Conservation (phyloP, 2,113 vertebrate genomes). For the Poecilia latipinna region DNA sequence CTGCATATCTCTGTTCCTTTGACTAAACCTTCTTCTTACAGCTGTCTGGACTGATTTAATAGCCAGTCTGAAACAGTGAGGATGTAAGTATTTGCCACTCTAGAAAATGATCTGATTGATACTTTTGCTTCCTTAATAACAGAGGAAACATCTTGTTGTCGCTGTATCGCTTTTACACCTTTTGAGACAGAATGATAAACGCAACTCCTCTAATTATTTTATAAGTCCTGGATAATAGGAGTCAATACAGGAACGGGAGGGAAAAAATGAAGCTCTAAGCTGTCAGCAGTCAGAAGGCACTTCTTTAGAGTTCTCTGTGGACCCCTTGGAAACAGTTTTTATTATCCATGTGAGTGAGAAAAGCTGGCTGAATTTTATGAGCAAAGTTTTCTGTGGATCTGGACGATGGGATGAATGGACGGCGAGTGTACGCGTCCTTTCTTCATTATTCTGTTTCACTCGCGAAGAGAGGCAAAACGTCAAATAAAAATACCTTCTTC, state of each 20-base stretch:
- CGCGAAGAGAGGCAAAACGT: neutral
- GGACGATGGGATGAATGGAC: neutral
- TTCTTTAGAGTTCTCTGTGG: neutral
- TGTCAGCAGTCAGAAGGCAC: neutral
- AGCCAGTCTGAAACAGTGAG: too few species aligned
- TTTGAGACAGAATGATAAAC: too few species aligned
- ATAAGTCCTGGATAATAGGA: neutral
- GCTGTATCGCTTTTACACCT: too few species aligned
- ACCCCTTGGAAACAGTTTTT: neutral
- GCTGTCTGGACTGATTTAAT: too few species aligned
- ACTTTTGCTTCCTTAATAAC: too few species aligned
- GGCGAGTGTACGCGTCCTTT: neutral
- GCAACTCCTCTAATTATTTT: neutral
- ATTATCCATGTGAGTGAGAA: neutral
- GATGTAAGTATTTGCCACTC: too few species aligned
- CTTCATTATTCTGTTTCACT: too few species aligned
- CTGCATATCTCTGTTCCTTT: neutral
- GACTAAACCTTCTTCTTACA: too few species aligned
- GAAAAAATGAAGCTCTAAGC: constrained; percentile 4
- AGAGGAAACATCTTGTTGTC: too few species aligned
- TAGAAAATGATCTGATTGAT: too few species aligned
- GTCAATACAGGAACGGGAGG: neutral
- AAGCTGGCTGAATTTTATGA: neutral
- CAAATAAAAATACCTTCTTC: neutral
- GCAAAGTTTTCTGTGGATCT: neutral